Evolutionary conservation across 2,113 vertebrate genomes (phyloP).

Genomic region (Romanogobio albipinnatus): DNA sequence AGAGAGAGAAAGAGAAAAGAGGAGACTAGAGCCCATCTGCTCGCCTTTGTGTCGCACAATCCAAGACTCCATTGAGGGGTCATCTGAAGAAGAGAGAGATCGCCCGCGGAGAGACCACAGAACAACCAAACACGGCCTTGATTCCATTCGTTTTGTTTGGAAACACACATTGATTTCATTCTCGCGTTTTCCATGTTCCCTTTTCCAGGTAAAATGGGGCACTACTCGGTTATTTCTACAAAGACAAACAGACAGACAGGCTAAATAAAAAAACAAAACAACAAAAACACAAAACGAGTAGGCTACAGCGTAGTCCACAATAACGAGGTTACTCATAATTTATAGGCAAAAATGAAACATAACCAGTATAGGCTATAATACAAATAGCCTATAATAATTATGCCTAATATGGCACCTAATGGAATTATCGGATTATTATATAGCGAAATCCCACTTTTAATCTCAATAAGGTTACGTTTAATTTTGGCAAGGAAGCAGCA

Average conservation of each 20-base stretch:
- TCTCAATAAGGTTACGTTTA: neutral
- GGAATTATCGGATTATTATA: neutral
- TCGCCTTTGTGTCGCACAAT: conserved; percentile 81
- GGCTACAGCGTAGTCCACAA: no score
- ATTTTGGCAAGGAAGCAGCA: conserved; percentile 9
- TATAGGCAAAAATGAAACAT: neutral
- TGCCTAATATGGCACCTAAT: neutral
- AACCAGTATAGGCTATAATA: neutral
- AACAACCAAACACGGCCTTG: conserved; percentile 82
- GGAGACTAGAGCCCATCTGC: conserved; percentile 85
- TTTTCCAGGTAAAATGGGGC: neutral
- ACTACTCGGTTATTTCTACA: neutral
- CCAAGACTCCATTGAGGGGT: conserved; percentile 84
- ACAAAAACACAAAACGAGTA: neutral
- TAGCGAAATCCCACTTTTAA: neutral
- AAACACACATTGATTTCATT: conserved; percentile 95
- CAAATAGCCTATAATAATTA: neutral
- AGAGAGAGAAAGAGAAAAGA: conserved; percentile 43
- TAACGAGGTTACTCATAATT: no score
- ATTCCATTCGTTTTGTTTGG: conserved; percentile 85
- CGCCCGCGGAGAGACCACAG: conserved; percentile 76
- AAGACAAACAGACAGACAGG: neutral
- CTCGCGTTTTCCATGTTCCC: conserved; percentile 79
- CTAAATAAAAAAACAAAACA: neutral
- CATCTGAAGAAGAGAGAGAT: conserved; percentile 70